These are phyloP conservation scores for Drosophila differens DNA, from an alignment of 2,888 invertebrate genomes.

Conservation along the genomic window DNA sequence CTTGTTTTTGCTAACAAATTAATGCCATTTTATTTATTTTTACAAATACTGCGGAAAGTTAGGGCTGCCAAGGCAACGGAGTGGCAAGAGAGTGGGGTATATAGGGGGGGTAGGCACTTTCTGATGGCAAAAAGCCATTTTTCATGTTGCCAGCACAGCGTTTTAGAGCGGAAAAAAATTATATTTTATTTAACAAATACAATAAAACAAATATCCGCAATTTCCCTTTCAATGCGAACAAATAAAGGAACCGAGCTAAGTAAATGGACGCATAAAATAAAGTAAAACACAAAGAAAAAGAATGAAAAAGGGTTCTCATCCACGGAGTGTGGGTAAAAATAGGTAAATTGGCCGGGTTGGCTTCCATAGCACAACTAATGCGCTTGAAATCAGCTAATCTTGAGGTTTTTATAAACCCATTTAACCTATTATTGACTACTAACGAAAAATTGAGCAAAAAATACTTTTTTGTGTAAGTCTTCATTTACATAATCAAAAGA, in stretches of 20 bases:
- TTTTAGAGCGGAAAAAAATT: slow-evolving; percentile 66
- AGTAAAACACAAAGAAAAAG: slow-evolving; percentile 26
- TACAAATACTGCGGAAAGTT: slow-evolving; percentile 61
- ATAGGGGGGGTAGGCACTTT: slow-evolving; percentile 11
- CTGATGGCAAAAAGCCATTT: slow-evolving; percentile 50
- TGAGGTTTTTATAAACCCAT: background rate
- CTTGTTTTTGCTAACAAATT: slow-evolving; percentile 72
- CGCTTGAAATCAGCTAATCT: slow-evolving; percentile 8
- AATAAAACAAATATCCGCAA: slow-evolving; percentile 68
- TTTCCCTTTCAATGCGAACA: slow-evolving; percentile 72
- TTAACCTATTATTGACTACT: background rate
- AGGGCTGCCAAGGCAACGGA: slow-evolving; percentile 22
- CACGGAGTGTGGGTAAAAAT: background rate
- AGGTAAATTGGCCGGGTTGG: slow-evolving; percentile 17
- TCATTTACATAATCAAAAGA: background rate
- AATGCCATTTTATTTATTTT: slow-evolving; percentile 79
- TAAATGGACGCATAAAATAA: slow-evolving; percentile 27
- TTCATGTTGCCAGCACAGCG: slow-evolving; percentile 55
- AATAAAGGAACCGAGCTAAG: slow-evolving; percentile 43
- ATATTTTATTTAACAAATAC: slow-evolving; percentile 66
- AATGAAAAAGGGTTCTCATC: slow-evolving; percentile 36
- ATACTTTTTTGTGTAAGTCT: background rate
- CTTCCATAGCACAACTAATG: slow-evolving; percentile 5
- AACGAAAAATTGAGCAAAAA: background rate
- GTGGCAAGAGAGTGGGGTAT: slow-evolving; percentile 6